Percentiles rank a stretch among this genome's conserved stretches.
Evolutionary conservation across 2,888 invertebrate genomes (phyloP).

Genomic region (Dasypogon diadema): DNA sequence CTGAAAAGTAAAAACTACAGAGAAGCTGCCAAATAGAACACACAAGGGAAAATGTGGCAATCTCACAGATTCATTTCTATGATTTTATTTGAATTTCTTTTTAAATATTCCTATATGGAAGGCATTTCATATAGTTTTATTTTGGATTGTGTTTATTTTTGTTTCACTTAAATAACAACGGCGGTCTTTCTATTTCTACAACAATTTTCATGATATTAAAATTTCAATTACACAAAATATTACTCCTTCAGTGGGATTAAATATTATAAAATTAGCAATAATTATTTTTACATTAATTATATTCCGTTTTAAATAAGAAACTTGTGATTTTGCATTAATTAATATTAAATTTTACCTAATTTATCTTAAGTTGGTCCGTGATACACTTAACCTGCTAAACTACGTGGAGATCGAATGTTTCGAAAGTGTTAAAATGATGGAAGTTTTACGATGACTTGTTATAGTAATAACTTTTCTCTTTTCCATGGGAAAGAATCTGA

Average conservation of each 20-base stretch:
- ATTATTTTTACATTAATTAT: conserved; percentile 25
- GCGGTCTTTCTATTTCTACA: no score
- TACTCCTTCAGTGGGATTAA: conserved; percentile 10
- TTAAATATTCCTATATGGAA: no score
- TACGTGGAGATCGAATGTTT: conserved; percentile 44
- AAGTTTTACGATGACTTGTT: conserved; percentile 41
- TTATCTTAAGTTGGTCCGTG: conserved; percentile 39
- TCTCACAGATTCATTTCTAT: no score
- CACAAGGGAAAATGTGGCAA: no score
- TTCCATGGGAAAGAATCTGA: conserved; percentile 43
- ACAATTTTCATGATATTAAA: no score
- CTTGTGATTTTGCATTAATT: conserved; percentile 37
- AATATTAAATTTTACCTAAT: conserved; percentile 32
- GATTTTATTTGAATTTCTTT: no score
- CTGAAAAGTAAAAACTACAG: no score
- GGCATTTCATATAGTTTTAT: conserved; percentile 1
- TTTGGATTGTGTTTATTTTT: conserved; percentile 10
- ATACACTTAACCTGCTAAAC: conserved; percentile 42
- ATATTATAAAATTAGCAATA: conserved; percentile 7
- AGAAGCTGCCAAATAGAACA: no score
- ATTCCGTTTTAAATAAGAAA: conserved; percentile 15
- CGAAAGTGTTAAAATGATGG: conserved; percentile 37
- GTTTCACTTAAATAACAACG: background rate
- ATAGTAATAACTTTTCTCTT: conserved; percentile 41
- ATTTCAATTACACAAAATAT: background rate